Conservation (phyloP, 2,888 invertebrate species). For the Stratiomys singularior region DNA sequence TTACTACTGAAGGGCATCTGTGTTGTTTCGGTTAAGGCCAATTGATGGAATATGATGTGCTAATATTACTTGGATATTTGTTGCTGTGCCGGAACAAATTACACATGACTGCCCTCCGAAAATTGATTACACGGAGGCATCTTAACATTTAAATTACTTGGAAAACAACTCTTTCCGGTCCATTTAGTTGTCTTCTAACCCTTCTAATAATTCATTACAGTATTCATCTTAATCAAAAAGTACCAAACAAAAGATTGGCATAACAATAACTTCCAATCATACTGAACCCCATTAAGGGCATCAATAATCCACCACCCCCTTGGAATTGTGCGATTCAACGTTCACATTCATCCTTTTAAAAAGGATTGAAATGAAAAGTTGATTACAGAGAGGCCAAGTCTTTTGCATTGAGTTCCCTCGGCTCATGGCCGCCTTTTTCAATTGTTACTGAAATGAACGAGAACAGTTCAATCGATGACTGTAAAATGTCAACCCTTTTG, state of each 20-base stretch:
- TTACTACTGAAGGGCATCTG: too few species aligned
- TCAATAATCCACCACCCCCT: constrained; percentile 47
- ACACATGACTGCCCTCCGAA: not conserved
- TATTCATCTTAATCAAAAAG: constrained; percentile 48
- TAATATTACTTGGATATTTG: too few species aligned
- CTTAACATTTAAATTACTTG: constrained; percentile 27
- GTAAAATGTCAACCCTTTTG: constrained; percentile 44
- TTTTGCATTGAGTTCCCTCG: constrained; percentile 19
- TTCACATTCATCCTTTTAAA: constrained; percentile 24
- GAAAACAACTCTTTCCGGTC: constrained; percentile 47
- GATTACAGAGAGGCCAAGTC: constrained; percentile 31
- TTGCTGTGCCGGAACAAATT: too few species aligned
- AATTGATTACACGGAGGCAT: constrained; percentile 4
- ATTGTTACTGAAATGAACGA: constrained; percentile 41
- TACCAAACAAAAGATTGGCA: constrained; percentile 49
- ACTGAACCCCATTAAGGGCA: constrained; percentile 46
- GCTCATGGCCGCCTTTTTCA: constrained; percentile 30
- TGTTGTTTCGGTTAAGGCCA: too few species aligned
- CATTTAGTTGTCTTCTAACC: constrained; percentile 48
- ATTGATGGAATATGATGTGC: too few species aligned
- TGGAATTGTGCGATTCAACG: constrained; percentile 8
- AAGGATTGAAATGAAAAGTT: constrained; percentile 47
- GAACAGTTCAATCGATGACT: constrained; percentile 31
- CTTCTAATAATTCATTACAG: constrained; percentile 50
- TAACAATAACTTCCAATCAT: constrained; percentile 50